Percentiles rank a stretch among this genome's conserved stretches.
These are phyloP conservation scores for Miniopterus natalensis DNA, from an alignment of 2,113 vertebrate genomes.

Conservation along the genomic window DNA sequence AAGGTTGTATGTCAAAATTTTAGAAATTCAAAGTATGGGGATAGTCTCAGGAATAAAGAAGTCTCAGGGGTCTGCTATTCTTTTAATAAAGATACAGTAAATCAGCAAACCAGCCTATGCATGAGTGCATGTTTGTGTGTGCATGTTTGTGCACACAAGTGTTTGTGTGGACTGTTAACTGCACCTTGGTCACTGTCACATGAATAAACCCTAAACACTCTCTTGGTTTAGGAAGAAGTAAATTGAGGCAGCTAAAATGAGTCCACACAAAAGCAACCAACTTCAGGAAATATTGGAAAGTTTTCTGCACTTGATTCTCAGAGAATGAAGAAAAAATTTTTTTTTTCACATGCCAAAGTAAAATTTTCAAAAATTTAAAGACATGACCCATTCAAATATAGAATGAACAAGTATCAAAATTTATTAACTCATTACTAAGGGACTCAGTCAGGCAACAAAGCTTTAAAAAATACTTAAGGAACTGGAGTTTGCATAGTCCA, in stretches of 20 bases:
- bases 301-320: not conserved
- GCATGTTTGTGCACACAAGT: not conserved
- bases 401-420: not conserved
- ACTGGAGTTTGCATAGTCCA: not conserved
- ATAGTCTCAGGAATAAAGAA: not conserved
- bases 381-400: not conserved
- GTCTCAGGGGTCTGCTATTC: not conserved
- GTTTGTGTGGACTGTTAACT: not conserved
- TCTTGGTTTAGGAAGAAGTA: not conserved
- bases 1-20: not conserved
- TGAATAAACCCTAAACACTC: not conserved
- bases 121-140: not conserved
- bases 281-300: not conserved
- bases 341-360: not conserved
- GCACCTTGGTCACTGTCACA: not conserved
- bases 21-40: not conserved
- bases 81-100: not conserved
- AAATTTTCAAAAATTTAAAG: not conserved
- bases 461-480: not conserved
- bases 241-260: not conserved
- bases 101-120: not conserved
- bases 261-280: not conserved
- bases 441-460: not conserved
- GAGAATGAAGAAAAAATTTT: not conserved
- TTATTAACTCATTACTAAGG: not conserved